phyloP scores from a whole-genome alignment of 2,888 invertebrate species.

The Yponomeuta evonymella region DNA sequence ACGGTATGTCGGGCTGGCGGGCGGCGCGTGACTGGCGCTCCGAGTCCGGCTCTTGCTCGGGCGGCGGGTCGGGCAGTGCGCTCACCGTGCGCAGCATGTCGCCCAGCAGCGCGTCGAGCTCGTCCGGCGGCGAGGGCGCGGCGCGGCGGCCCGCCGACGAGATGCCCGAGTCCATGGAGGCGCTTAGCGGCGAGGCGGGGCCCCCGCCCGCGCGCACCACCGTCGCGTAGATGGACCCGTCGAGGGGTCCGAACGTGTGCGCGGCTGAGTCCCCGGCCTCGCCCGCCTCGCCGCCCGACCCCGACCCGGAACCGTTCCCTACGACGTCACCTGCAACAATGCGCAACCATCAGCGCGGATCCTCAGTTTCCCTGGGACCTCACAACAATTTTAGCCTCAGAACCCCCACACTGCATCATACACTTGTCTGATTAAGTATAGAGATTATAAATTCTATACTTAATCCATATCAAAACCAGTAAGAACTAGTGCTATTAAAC shows the following conservation, averaged over 20 bases:
- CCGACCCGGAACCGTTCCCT: constrained; percentile 67
- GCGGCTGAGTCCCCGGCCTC: constrained; percentile 67
- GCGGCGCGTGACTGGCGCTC: constrained; percentile 66
- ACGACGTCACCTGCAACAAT: constrained; percentile 74
- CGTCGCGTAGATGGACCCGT: constrained; percentile 93
- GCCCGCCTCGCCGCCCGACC: constrained; percentile 61
- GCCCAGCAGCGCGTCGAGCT: constrained; percentile 88
- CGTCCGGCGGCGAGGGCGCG: constrained; percentile 75
- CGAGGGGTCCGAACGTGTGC: constrained; percentile 89
- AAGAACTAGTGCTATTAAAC: not conserved
- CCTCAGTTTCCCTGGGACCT: too few relatives aligned
- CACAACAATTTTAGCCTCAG: not conserved
- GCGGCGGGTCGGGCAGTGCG: constrained; percentile 81
- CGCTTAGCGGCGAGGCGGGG: constrained; percentile 83
- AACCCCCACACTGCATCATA: not conserved
- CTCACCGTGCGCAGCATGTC: constrained; percentile 93
- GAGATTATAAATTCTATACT: not conserved
- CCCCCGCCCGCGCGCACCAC: constrained; percentile 71
- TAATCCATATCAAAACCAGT: not conserved
- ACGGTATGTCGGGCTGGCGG: constrained; percentile 81
- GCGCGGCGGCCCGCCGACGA: constrained; percentile 82
- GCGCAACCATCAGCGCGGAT: constrained; percentile 44
- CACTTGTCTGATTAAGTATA: not conserved
- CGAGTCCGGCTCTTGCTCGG: constrained; percentile 54
- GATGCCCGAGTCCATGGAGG: constrained; percentile 94